Evolutionary conservation across 2,888 invertebrate genomes (phyloP).

Genomic region (Encarsia formosa): DNA sequence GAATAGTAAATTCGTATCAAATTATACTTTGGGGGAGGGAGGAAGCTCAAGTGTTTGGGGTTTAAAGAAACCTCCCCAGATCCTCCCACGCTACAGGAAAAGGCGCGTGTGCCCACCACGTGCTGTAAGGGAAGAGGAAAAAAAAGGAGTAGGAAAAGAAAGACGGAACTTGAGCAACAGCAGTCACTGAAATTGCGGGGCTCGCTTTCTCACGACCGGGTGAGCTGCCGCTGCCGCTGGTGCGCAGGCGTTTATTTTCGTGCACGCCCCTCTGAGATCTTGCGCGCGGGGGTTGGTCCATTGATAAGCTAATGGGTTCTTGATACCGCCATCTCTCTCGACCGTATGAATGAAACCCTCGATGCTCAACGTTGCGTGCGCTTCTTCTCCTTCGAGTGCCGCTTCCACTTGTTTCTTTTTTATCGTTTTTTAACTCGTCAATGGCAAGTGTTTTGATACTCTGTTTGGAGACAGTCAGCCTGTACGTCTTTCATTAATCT

Average conservation of each 20-base stretch:
- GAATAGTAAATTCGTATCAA: no score
- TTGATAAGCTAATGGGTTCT: constrained; percentile 46
- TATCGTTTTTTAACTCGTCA: no score
- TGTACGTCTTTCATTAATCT: no score
- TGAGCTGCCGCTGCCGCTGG: background rate
- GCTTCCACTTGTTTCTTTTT: no score
- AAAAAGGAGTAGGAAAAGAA: background rate
- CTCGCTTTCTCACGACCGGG: constrained; percentile 22
- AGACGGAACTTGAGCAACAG: constrained; percentile 11
- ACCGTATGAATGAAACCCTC: background rate
- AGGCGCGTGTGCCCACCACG: background rate
- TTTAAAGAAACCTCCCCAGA: background rate
- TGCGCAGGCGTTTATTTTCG: constrained; percentile 41
- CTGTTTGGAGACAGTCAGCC: no score
- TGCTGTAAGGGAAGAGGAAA: background rate
- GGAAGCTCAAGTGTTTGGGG: no score
- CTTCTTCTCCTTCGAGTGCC: no score
- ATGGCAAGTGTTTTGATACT: no score
- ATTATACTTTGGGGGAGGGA: no score
- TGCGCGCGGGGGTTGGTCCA: constrained; percentile 35
- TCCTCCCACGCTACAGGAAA: constrained; percentile 4
- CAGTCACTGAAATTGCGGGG: constrained; percentile 12
- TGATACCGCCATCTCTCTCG: constrained; percentile 31
- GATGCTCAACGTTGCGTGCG: background rate
- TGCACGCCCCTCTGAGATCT: constrained; percentile 35